These are phyloP conservation scores for Ellobium chinense DNA, from an alignment of 2,888 invertebrate genomes.

Conservation along the genomic window DNA sequence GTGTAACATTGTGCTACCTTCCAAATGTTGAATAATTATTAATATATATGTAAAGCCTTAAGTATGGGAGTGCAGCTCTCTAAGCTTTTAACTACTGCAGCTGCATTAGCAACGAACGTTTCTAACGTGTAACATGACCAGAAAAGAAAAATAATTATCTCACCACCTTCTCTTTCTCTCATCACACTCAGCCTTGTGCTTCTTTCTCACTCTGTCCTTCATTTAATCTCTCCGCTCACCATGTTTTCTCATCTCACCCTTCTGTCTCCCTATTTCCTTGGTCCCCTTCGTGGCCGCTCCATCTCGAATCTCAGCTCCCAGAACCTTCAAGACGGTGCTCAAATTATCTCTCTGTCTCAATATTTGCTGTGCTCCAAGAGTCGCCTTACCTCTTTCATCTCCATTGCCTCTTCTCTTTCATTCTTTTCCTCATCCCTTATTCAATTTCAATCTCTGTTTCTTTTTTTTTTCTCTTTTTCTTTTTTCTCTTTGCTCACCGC, in stretches of 20 bases:
- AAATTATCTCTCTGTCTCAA: neutral
- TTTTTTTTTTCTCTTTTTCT: neutral
- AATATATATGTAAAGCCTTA: too few species aligned
- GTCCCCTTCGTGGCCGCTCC: too few species aligned
- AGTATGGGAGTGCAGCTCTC: too few species aligned
- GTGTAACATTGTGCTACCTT: too few species aligned
- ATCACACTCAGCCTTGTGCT: neutral
- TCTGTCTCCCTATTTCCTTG: neutral
- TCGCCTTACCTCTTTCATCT: neutral
- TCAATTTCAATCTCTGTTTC: neutral
- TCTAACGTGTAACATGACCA: too few species aligned
- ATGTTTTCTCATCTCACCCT: neutral
- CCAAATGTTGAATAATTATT: too few species aligned
- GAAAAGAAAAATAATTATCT: too few species aligned
- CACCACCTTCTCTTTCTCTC: too few species aligned
- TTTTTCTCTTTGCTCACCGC: neutral
- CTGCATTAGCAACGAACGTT: too few species aligned
- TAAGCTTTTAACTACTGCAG: too few species aligned
- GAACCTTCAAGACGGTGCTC: neutral
- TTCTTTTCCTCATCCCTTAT: too few species aligned
- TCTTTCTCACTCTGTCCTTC: neutral
- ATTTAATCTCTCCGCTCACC: neutral
- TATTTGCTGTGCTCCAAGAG: conserved; percentile 20
- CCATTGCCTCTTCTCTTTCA: neutral
- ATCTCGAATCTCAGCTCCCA: too few species aligned